A percentile compares a stretch with the other conserved stretches of the same genome.
phyloP scores from a whole-genome alignment of 2,797 vertebrate species.

The Manis pentadactyla region DNA sequence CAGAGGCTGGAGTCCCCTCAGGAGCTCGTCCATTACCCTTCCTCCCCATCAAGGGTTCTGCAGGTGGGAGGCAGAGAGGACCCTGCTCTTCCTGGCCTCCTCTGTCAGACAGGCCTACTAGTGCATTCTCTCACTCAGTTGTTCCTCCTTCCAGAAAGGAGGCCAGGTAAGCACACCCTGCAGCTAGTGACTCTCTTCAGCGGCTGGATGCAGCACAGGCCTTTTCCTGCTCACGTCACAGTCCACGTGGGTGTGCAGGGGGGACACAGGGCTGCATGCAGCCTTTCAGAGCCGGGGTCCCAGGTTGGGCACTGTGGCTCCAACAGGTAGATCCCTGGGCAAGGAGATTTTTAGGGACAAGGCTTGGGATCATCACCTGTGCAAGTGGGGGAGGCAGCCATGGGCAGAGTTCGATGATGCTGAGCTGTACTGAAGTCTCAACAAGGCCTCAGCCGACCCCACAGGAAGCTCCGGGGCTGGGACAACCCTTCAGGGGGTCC shows the following conservation, averaged over 20 bases:
- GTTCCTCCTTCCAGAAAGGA: background rate
- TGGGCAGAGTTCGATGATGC: background rate
- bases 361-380: rapidly evolving
- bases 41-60: background rate
- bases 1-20: background rate
- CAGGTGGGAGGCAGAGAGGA: background rate
- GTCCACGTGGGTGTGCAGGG: rapidly evolving
- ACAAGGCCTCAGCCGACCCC: rapidly evolving
- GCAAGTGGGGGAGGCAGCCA: background rate
- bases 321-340: too few relatives aligned
- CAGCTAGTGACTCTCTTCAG: too few relatives aligned
- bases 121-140: rapidly evolving
- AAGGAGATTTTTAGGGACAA: background rate
- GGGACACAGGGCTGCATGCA: rapidly evolving
- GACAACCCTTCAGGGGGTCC: background rate
- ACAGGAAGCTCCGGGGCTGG: rapidly evolving
- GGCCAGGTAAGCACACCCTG: rapidly evolving
- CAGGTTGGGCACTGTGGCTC: background rate
- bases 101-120: background rate
- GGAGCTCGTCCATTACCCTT: rapidly evolving
- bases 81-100: background rate
- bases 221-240: background rate
- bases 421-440: background rate
- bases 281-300: background rate
- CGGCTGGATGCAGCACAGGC: background rate